Evolutionary conservation across 2,113 vertebrate species (phyloP).

Genomic region (Microcebus jonahi): DNA sequence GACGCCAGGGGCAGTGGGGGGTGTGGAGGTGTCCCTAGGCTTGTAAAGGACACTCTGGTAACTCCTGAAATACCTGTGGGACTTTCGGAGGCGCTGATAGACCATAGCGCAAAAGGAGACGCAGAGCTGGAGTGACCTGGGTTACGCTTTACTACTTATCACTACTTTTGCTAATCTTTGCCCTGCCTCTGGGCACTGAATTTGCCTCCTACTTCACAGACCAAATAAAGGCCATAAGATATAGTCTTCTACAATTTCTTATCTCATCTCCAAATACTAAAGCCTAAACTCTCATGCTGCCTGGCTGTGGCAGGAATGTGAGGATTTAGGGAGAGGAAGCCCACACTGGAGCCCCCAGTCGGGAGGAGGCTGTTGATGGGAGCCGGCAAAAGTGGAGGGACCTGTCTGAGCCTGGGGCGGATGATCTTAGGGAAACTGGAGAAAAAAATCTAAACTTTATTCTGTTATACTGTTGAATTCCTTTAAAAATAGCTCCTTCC

Average conservation of each 20-base stretch:
- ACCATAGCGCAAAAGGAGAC: neutral
- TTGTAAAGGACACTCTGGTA: neutral
- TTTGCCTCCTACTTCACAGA: neutral
- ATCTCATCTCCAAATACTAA: neutral
- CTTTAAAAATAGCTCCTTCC: neutral
- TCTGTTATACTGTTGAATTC: neutral
- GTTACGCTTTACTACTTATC: neutral
- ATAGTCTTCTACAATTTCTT: neutral
- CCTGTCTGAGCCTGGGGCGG: neutral
- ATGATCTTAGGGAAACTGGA: neutral
- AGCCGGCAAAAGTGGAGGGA: neutral
- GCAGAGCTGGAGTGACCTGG: neutral
- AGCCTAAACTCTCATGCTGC: neutral
- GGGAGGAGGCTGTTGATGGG: neutral
- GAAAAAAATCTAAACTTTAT: neutral
- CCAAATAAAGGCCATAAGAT: neutral
- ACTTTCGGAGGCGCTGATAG: neutral
- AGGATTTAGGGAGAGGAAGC: neutral
- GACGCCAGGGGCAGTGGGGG: fast-evolving
- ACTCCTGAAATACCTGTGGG: neutral
- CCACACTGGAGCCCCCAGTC: too few relatives aligned
- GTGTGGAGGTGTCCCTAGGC: neutral
- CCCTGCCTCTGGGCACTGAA: neutral
- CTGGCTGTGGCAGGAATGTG: neutral
- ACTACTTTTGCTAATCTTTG: neutral